phyloP scores from a whole-genome alignment of 1,140 invertebrate genomes.

The Ericerus pela region DNA sequence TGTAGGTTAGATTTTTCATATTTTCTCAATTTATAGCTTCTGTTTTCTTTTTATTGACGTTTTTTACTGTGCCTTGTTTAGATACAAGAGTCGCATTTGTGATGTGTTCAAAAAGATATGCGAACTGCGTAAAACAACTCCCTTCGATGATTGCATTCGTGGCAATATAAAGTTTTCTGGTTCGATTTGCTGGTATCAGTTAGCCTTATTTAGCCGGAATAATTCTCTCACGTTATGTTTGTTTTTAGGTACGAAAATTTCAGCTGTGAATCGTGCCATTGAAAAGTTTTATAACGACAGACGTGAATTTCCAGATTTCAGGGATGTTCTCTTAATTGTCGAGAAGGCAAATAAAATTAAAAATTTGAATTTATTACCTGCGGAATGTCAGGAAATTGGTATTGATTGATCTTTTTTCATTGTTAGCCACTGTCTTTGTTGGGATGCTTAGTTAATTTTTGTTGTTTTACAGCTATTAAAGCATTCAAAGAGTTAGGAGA shows the following conservation, averaged over 20 bases:
- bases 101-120: slow-evolving; percentile 1
- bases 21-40: not conserved
- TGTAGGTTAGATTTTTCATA: not conserved
- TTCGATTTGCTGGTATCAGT: too few relatives aligned
- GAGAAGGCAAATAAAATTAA: not conserved
- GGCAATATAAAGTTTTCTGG: not conserved
- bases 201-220: too few relatives aligned
- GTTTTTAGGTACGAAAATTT: slow-evolving; percentile 3
- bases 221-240: not conserved
- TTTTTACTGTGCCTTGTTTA: not conserved
- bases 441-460: not conserved
- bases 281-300: slow-evolving; percentile 9
- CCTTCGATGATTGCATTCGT: not conserved
- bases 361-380: not conserved
- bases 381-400: not conserved
- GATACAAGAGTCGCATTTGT: not conserved
- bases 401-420: too few relatives aligned
- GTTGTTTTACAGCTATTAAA: not conserved
- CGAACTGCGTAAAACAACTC: not conserved
- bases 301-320: not conserved
- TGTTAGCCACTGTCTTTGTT: too few relatives aligned
- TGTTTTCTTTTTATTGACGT: not conserved
- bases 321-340: not conserved
- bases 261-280: not conserved
- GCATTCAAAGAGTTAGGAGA: not conserved